phyloP scores from a whole-genome alignment of 2,888 invertebrate genomes.

The Dicyrtomina minuta region DNA sequence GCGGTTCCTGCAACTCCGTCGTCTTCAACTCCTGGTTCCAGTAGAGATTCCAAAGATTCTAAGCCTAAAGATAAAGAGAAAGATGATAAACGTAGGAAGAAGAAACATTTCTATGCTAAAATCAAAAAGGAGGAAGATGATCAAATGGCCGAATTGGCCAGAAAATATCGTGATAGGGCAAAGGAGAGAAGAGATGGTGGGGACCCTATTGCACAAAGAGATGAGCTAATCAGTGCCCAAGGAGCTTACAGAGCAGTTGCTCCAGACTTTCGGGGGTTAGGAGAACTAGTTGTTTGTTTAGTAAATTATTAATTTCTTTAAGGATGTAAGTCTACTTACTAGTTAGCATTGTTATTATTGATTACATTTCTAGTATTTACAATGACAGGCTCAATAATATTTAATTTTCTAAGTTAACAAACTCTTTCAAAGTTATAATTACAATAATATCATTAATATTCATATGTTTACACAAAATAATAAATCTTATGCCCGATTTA shows the following conservation, averaged over 20 bases:
- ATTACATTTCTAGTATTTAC: neutral
- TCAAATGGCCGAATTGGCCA: slow-evolving; percentile 87
- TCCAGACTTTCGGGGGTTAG: slow-evolving; percentile 93
- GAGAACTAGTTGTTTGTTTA: too few species aligned
- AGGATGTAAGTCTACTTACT: neutral
- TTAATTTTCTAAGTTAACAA: too few species aligned
- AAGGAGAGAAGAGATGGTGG: slow-evolving; percentile 85
- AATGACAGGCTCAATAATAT: too few species aligned
- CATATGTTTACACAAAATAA: neutral
- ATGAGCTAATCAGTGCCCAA: slow-evolving; percentile 76
- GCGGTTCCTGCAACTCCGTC: slow-evolving; percentile 49
- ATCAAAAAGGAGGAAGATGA: slow-evolving; percentile 93
- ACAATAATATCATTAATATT: neutral
- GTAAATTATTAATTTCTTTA: slow-evolving; percentile 53
- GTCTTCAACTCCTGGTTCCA: slow-evolving; percentile 45
- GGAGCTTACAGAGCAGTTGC: slow-evolving; percentile 92
- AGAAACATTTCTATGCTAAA: slow-evolving; percentile 89
- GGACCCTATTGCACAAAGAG: slow-evolving; percentile 76
- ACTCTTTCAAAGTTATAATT: too few species aligned
- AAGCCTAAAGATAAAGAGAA: slow-evolving; percentile 62
- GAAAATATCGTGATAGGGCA: slow-evolving; percentile 89
- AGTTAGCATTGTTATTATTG: neutral
- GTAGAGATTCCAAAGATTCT: slow-evolving; percentile 38
- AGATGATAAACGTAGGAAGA: slow-evolving; percentile 82
- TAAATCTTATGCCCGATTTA: too few species aligned